phyloP scores from a whole-genome alignment of 2,888 invertebrate species.

The Capitulum mitella region DNA sequence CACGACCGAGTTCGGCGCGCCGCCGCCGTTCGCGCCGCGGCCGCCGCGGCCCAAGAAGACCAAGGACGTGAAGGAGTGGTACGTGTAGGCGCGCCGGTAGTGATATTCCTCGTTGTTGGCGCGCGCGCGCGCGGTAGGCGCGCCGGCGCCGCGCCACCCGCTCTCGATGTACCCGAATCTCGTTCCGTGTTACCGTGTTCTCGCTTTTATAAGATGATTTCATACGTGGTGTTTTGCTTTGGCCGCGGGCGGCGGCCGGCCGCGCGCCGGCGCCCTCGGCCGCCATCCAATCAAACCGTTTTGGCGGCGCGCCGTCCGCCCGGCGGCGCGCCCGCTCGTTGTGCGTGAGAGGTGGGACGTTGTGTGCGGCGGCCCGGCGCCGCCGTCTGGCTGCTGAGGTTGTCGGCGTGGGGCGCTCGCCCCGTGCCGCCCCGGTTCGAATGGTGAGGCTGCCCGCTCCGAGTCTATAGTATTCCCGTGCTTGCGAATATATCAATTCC shows the following conservation, averaged over 20 bases:
- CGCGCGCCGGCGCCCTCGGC: not conserved
- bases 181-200: not conserved
- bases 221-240: slow-evolving; percentile 5
- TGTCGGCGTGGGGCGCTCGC: not conserved
- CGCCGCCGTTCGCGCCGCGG: slow-evolving; percentile 66
- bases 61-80: slow-evolving; percentile 94
- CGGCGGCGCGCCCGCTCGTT: too few relatives aligned
- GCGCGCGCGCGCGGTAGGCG: not conserved
- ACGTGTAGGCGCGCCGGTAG: slow-evolving; percentile 56
- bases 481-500: slow-evolving; percentile 1
- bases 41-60: slow-evolving; percentile 55
- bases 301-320: too few relatives aligned
- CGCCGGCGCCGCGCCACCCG: not conserved
- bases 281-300: not conserved
- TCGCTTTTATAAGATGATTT: slow-evolving; percentile 24
- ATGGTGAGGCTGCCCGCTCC: not conserved
- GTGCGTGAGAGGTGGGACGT: too few relatives aligned
- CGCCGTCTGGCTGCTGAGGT: too few relatives aligned
- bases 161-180: not conserved
- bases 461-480: not conserved
- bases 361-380: too few relatives aligned
- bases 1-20: slow-evolving; percentile 49
- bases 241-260: not conserved
- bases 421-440: not conserved
- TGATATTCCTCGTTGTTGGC: not conserved